Evolutionary conservation across 2,113 vertebrate species (phyloP).

Genomic region (Melanerpes formicivorus): DNA sequence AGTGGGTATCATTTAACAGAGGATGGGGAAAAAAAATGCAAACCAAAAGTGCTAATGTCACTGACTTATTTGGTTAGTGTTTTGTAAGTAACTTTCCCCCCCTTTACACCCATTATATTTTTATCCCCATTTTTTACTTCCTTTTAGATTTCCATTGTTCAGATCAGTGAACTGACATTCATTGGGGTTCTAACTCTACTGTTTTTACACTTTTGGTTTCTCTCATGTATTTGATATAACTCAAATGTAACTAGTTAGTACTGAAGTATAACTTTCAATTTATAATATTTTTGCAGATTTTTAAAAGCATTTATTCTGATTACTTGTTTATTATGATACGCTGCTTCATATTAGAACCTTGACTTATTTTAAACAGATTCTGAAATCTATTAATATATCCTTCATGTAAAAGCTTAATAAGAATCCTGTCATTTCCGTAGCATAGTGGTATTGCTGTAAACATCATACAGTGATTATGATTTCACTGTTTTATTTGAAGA

Average conservation of each 20-base stretch:
- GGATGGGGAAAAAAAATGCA: neutral
- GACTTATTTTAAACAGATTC: neutral
- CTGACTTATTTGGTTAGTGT: neutral
- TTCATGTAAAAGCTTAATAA: neutral
- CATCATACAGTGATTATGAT: neutral
- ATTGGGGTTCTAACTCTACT: neutral
- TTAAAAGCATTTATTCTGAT: neutral
- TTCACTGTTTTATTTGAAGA: constrained; percentile 21
- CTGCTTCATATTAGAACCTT: neutral
- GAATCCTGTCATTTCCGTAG: neutral
- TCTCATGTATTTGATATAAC: neutral
- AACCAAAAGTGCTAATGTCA: neutral
- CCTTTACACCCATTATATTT: neutral
- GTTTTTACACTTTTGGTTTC: constrained; percentile 8
- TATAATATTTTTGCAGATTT: neutral
- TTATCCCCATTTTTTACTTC: neutral
- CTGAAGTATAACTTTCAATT: neutral
- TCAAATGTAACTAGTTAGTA: neutral
- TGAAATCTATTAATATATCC: neutral
- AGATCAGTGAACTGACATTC: neutral
- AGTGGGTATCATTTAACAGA: neutral
- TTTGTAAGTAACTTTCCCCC: neutral
- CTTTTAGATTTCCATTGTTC: neutral
- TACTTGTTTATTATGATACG: neutral
- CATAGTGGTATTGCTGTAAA: constrained; percentile 28